Base-by-base conservation (phyloP, 2,797 vertebrate species). In the Gobionotothen gibberifrons region DNA sequence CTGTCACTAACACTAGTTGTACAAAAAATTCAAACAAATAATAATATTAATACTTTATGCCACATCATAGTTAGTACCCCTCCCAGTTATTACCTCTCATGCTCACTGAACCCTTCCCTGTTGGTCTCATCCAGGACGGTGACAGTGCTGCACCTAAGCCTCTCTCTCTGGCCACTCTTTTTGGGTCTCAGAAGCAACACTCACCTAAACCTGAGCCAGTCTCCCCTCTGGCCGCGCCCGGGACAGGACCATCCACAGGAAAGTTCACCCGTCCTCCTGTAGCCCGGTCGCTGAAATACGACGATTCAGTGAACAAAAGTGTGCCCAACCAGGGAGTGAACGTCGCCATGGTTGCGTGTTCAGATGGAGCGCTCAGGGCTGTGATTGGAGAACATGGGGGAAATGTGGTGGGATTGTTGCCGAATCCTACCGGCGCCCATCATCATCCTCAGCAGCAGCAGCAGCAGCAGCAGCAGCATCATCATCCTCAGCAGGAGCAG, bases 241-340 rank as follows among this genome's bases (percentile, higher is more conserved):
- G 43, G 75, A 68, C 17, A 55, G 71, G 1, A 58, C 36, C 74
- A 0, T 57, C 83, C 1, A 1, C 68, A 3, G 82, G 90, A 47
- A 92, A 87, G 52, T 78, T 80, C 0, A 1, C 7, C 0, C 88
- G 93, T 12, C 96, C 94, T 0, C 90, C 93, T 0, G 95, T 96
- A 1, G 94, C 93, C 0, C 95, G 96, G 17, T 95, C 97, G 0
- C 90, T 98, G 69, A 97, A 94, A 49, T 97, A 96, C 0, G 96
- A 97, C 42, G 95, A 96, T 1, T 86, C 95, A 0, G 42, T 82
- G 40, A 81, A 81, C 69, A 48, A 92, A 78, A 0, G 85, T 80
- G 3, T 57, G 73, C 0, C 68, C 19, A 19, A 79, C 36, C 52
- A 49, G 3, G 70, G n/a, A 49, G 67, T 60, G n/a, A 58, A 26